Evolutionary conservation across 2,797 vertebrate genomes (phyloP).

Genomic region (Enteromius unitaeniatus): DNA sequence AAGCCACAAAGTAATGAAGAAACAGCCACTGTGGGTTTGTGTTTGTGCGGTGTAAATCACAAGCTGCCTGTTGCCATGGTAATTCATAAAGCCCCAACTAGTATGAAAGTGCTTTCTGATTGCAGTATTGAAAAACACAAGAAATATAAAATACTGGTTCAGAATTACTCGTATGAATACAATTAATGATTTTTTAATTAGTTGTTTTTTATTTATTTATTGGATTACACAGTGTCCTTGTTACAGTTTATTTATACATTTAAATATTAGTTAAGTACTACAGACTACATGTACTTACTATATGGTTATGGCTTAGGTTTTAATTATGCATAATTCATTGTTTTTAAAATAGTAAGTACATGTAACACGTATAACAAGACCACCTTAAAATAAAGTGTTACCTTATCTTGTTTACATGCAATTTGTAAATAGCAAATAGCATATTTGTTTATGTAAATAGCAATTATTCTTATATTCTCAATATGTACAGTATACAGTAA

Average conservation of each 20-base stretch:
- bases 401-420: background rate
- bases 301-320: too few relatives aligned
- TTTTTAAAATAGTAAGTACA: too few relatives aligned
- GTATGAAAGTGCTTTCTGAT: conserved; percentile 46
- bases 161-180: background rate
- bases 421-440: background rate
- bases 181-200: background rate
- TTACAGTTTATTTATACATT: too few relatives aligned
- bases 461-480: background rate
- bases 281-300: too few relatives aligned
- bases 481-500: background rate
- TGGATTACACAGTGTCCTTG: too few relatives aligned
- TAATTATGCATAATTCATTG: too few relatives aligned
- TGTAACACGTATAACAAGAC: too few relatives aligned
- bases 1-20: conserved; percentile 39
- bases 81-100: conserved; percentile 53
- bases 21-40: conserved; percentile 29
- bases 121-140: conserved; percentile 47
- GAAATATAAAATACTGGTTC: conserved; percentile 6
- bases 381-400: too few relatives aligned
- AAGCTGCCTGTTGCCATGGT: conserved; percentile 60
- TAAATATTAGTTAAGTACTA: too few relatives aligned
- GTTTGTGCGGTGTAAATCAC: conserved; percentile 53
- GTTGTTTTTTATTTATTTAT: background rate
- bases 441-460: background rate